Evolutionary conservation across 2,113 vertebrate genomes (phyloP).

Genomic region (Carettochelys insculpta): DNA sequence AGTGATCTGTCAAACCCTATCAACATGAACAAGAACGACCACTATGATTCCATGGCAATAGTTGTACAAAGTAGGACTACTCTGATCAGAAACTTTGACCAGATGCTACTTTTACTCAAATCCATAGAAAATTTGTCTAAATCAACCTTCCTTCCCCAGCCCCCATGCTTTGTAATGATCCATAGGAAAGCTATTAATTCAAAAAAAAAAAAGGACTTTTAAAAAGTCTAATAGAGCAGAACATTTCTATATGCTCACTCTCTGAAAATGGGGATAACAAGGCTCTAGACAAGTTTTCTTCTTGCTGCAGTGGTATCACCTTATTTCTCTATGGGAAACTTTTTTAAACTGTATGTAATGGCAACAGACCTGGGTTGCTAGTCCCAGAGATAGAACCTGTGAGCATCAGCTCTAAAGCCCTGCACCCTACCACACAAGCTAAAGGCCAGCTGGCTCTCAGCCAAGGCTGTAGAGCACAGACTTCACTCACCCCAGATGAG

Average conservation of each 20-base stretch:
- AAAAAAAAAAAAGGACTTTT: not conserved
- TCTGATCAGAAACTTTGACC: not conserved
- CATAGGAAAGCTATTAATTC: not conserved
- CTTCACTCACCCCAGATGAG: too few species aligned
- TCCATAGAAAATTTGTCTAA: not conserved
- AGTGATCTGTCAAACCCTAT: not conserved
- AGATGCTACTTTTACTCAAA: not conserved
- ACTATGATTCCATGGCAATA: not conserved
- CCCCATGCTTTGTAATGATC: not conserved
- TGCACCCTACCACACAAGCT: too few species aligned
- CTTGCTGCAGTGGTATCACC: not conserved
- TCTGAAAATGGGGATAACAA: not conserved
- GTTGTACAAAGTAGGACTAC: not conserved
- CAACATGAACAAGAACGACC: not conserved
- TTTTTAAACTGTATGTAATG: not conserved
- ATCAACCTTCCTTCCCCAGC: not conserved
- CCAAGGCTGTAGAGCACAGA: too few species aligned
- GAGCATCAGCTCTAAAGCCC: too few species aligned
- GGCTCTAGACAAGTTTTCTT: not conserved
- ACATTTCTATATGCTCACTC: not conserved
- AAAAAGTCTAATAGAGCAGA: not conserved
- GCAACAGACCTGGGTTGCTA: too few species aligned
- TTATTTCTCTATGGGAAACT: not conserved
- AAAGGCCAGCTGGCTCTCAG: too few species aligned
- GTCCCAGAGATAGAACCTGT: too few species aligned